Percentiles rank a stretch among this genome's conserved stretches.
phyloP scores from a whole-genome alignment of 2,888 invertebrate genomes.

The Aromia moschata region DNA sequence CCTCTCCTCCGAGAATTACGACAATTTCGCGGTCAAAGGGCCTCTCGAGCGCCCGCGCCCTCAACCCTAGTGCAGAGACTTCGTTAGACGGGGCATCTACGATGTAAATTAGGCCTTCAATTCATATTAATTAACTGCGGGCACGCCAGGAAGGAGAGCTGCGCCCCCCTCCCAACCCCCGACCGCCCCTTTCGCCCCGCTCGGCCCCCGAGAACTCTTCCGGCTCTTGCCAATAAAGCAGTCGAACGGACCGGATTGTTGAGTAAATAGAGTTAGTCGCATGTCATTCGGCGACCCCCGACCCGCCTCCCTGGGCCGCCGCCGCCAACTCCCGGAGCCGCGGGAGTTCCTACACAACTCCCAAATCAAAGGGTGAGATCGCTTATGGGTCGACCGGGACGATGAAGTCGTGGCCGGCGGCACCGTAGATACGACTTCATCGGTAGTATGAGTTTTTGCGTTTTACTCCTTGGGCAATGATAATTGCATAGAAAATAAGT shows the following conservation, averaged over 20 bases:
- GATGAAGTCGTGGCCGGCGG: conserved; percentile 22
- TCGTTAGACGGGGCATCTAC: conserved; percentile 45
- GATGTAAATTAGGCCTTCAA: conserved; percentile 58
- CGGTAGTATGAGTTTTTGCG: too few species aligned
- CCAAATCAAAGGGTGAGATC: conserved; percentile 37
- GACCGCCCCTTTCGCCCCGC: conserved; percentile 52
- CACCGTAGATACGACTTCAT: too few species aligned
- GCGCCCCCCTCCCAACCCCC: conserved; percentile 53
- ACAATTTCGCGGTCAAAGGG: background rate
- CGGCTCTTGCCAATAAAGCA: conserved; percentile 57
- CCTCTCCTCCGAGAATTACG: too few species aligned
- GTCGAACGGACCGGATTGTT: conserved; percentile 53
- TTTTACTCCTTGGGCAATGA: too few species aligned
- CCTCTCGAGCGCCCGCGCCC: too few species aligned
- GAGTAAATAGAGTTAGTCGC: conserved; percentile 59
- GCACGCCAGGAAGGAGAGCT: conserved; percentile 27
- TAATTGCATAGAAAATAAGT: too few species aligned
- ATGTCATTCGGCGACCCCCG: conserved; percentile 53
- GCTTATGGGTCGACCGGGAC: conserved; percentile 23
- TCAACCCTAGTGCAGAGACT: conserved; percentile 16
- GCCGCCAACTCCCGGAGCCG: conserved; percentile 33
- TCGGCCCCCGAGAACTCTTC: conserved; percentile 41
- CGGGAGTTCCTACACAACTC: conserved; percentile 35
- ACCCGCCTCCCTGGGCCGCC: conserved; percentile 29
- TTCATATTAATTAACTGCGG: conserved; percentile 59